These are phyloP conservation scores for Brachyrhaphis roseni DNA, from an alignment of 2,797 vertebrate species.

Conservation along the genomic window DNA sequence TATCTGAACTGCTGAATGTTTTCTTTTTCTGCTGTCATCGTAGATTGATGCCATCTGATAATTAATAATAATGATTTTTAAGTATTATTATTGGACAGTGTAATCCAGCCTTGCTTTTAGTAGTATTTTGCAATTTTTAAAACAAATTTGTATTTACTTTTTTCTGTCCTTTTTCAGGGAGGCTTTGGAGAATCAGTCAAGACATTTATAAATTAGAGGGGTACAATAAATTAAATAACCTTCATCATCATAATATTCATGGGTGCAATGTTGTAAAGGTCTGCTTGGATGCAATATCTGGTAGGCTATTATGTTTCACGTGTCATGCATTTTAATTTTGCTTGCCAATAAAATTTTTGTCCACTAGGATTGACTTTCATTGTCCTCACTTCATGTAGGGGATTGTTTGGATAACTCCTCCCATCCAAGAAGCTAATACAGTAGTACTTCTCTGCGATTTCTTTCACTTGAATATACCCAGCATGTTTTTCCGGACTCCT, in stretches of 20 bases:
- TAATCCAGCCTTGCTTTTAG: not conserved
- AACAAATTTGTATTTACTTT: not conserved
- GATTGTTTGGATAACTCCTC: not conserved
- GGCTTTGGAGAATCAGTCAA: not conserved
- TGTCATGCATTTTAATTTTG: not conserved
- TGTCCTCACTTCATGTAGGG: not conserved
- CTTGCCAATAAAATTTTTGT: not conserved
- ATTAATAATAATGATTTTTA: not conserved
- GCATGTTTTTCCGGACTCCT: not conserved
- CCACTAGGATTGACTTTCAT: not conserved
- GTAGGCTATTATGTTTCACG: not conserved
- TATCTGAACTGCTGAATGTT: slow-evolving; percentile 12
- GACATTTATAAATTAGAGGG: not conserved
- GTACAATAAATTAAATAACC: not conserved
- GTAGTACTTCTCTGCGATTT: not conserved
- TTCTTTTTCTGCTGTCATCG: slow-evolving; percentile 22
- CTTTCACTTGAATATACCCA: not conserved
- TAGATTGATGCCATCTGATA: not conserved
- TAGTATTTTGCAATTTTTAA: not conserved
- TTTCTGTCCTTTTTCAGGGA: no score
- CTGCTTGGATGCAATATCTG: not conserved
- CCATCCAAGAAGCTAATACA: not conserved
- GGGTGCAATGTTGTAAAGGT: not conserved
- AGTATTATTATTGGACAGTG: not conserved
- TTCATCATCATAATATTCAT: not conserved